These are phyloP conservation scores for Ctenopoma kingsleyae DNA, from an alignment of 2,797 vertebrate species.

Conservation along the genomic window DNA sequence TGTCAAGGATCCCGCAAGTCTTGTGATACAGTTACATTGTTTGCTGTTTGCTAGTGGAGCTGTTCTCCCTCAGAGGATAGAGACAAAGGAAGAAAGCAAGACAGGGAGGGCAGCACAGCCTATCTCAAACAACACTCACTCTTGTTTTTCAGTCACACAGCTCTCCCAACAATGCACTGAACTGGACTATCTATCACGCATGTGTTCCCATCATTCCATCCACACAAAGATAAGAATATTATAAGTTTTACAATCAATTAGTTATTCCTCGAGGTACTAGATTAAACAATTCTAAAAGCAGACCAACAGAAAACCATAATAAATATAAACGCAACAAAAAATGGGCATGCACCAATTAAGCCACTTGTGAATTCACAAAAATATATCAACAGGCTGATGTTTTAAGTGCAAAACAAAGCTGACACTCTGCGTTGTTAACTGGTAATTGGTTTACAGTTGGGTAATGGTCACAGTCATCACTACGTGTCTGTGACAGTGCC, in stretches of 20 bases:
- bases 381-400: slow-evolving; percentile 51
- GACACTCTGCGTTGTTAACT: slow-evolving; percentile 47
- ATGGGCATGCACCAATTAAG: slow-evolving; percentile 66
- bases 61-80: slow-evolving; percentile 75
- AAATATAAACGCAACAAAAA: slow-evolving; percentile 64
- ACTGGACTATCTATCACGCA: slow-evolving; percentile 69
- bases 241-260: slow-evolving; percentile 49
- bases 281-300: slow-evolving; percentile 47
- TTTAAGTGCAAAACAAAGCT: slow-evolving; percentile 61
- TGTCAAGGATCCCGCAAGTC: slow-evolving; percentile 70
- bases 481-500: slow-evolving; percentile 22
- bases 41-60: slow-evolving; percentile 83
- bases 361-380: slow-evolving; percentile 67
- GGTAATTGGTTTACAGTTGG: slow-evolving; percentile 49
- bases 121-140: slow-evolving; percentile 83
- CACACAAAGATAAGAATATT: slow-evolving; percentile 49
- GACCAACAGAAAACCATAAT: slow-evolving; percentile 57
- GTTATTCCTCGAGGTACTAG: slow-evolving; percentile 29
- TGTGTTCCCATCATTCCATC: slow-evolving; percentile 48
- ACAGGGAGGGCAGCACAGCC: slow-evolving; percentile 76
- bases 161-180: slow-evolving; percentile 56
- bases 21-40: slow-evolving; percentile 81
- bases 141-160: slow-evolving; percentile 70
- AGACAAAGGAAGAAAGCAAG: slow-evolving; percentile 83
- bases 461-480: slow-evolving; percentile 29